Percentiles rank a stretch among this genome's conserved stretches.
phyloP scores from a whole-genome alignment of 2,797 vertebrate species.

The Catharus ustulatus region DNA sequence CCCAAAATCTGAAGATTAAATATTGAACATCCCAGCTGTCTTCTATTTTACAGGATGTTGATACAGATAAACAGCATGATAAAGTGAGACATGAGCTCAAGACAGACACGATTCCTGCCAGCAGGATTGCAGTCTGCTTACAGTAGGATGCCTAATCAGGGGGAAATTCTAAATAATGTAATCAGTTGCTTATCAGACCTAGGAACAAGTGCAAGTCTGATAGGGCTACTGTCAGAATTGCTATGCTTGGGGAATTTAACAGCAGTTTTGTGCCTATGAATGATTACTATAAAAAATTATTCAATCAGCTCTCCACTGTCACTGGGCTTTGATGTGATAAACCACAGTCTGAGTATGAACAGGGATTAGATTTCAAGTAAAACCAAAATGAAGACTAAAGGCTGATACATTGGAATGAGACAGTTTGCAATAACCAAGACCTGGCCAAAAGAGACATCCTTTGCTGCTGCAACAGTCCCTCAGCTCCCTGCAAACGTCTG shows the following conservation, averaged over 20 bases:
- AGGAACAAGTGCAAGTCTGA: neutral
- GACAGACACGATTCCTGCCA: neutral
- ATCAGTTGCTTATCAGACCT: neutral
- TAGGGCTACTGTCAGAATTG: neutral
- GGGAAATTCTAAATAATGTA: neutral
- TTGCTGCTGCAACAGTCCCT: neutral
- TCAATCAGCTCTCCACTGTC: neutral
- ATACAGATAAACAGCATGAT: neutral
- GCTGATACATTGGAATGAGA: neutral
- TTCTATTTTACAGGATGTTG: neutral
- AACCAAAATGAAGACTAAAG: neutral
- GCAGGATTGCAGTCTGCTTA: neutral
- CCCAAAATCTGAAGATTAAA: neutral
- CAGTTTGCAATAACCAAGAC: neutral
- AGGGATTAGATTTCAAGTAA: conserved; percentile 3
- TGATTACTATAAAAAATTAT: conserved; percentile 9
- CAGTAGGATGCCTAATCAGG: neutral
- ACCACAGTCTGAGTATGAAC: neutral
- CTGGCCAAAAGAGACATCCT: neutral
- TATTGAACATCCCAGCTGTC: conserved; percentile 13
- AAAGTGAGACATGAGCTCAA: neutral
- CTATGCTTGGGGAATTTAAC: neutral
- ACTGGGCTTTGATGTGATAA: neutral
- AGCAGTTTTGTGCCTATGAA: neutral
- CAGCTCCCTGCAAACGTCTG: neutral